Evolutionary conservation across 1,140 invertebrate species (phyloP), one percentile per base, ranked within the genome.

Genomic region (Pseudomyrmex concolor): DNA sequence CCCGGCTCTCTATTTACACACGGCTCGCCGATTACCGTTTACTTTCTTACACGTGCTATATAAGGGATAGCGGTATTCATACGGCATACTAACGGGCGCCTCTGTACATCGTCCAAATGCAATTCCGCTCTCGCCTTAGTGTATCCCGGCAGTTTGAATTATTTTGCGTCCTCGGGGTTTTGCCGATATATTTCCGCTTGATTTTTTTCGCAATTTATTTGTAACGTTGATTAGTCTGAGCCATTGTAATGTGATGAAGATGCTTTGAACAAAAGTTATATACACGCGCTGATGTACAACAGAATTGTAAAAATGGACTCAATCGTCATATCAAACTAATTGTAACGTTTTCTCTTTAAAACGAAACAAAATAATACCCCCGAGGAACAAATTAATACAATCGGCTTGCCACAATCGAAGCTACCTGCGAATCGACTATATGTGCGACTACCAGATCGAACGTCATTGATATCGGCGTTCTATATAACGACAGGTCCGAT

Each of bases 1-100:
- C 63, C 86, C 71, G 71, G 25, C 43, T 85, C 19, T 73, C 51
- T 91, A 91, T 91, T 62, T 91, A 91, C 90, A 91, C 90, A 91
- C 45, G 83, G 78, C 87, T 84, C 77, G 83, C 62, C 68, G 84
- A 86, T 84, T 89, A 83, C 85, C 80, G 45, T 77, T 84, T 83
- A 81, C 76, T 86, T 78, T 81, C 86, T 86, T 87, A 89, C 60
- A 77, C 48, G 67, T 89, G 68, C 55, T 71, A 15, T 84, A 67
- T 87, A 87, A 48, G 59, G 15, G 78, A 82, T 87, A 64, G 22
- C 57, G 71, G 45, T 88, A 73, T 85, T 73, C 77, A 78, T 86
- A 60, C 43, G 51, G 45, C 80, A 64, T 87, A 84, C 82, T 72
- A 86, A 72, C 57, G 64, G 25, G 83, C 62, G 83, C 50, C 59